A percentile compares a stretch with the other conserved stretches of the same genome.
Evolutionary conservation across 2,888 invertebrate species (phyloP).

Genomic region (Agelastica alni): DNA sequence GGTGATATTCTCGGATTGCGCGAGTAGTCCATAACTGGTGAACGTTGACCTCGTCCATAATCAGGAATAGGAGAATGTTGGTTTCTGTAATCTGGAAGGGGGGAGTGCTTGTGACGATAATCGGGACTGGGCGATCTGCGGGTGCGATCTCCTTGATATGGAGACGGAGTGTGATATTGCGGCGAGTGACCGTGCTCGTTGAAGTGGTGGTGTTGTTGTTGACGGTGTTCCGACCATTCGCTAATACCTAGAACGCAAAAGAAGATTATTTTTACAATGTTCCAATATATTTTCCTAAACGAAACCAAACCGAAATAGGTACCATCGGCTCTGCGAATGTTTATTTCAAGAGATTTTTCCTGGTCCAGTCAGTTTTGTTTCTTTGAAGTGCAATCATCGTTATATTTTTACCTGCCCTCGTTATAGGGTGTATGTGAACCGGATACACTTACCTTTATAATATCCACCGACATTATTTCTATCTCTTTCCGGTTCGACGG

Average conservation of each 20-base stretch:
- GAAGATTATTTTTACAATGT: not conserved
- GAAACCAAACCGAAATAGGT: too few species aligned
- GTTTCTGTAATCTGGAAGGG: constrained; percentile 37
- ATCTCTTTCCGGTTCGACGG: constrained; percentile 58
- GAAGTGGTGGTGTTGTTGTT: constrained; percentile 40
- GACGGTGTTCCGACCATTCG: constrained; percentile 74
- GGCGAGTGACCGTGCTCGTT: constrained; percentile 37
- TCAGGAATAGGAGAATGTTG: constrained; percentile 40
- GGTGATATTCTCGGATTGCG: constrained; percentile 39
- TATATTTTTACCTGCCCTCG: too few species aligned
- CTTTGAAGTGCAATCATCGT: too few species aligned
- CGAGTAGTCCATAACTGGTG: constrained; percentile 37
- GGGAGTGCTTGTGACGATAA: constrained; percentile 39
- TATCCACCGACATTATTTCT: constrained; percentile 45
- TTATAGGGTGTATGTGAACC: too few species aligned
- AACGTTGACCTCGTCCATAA: constrained; percentile 31
- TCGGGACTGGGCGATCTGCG: constrained; percentile 43
- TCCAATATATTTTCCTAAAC: not conserved
- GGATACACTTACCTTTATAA: constrained; percentile 46
- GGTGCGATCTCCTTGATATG: constrained; percentile 30
- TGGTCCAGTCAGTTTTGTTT: too few species aligned
- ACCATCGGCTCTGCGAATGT: too few species aligned
- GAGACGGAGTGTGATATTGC: constrained; percentile 32
- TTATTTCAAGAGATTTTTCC: too few species aligned
- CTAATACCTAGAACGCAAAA: constrained; percentile 66